Conservation (phyloP, 1,140 invertebrate genomes). For the Chironomus striatipennis region DNA sequence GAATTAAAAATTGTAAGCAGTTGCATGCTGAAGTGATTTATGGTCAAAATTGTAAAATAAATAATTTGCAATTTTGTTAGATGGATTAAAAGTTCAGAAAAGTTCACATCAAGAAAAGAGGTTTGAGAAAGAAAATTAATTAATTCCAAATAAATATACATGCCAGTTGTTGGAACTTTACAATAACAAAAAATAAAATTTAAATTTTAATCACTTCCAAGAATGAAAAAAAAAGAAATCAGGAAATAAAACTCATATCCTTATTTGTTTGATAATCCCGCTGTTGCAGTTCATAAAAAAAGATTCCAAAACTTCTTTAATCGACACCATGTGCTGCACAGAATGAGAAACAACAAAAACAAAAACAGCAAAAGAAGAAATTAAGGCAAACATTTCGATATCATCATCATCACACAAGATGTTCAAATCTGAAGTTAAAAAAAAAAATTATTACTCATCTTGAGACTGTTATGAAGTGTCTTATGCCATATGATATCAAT, state of each 20-base stretch:
- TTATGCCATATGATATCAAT: no score
- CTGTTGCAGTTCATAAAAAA: slow-evolving; percentile 17
- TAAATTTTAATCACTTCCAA: background rate
- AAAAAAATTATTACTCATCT: no score
- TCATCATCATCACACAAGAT: no score
- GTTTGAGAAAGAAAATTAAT: background rate
- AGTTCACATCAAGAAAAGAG: background rate
- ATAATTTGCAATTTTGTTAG: background rate
- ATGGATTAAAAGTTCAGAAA: background rate
- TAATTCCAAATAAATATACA: background rate
- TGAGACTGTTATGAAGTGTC: no score
- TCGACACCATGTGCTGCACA: slow-evolving; percentile 5
- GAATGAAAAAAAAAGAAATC: slow-evolving; percentile 14
- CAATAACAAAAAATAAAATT: no score
- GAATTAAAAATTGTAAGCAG: no score
- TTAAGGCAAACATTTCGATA: no score
- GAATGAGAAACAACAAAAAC: background rate
- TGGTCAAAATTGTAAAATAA: background rate
- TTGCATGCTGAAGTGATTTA: background rate
- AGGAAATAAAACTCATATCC: slow-evolving; percentile 5
- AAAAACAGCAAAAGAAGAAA: no score
- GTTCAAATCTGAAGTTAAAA: background rate
- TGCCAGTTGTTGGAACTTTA: background rate
- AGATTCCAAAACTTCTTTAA: background rate
- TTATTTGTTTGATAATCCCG: slow-evolving; percentile 19